phyloP scores from a whole-genome alignment of 2,888 invertebrate genomes.

The Andrena fulva region DNA sequence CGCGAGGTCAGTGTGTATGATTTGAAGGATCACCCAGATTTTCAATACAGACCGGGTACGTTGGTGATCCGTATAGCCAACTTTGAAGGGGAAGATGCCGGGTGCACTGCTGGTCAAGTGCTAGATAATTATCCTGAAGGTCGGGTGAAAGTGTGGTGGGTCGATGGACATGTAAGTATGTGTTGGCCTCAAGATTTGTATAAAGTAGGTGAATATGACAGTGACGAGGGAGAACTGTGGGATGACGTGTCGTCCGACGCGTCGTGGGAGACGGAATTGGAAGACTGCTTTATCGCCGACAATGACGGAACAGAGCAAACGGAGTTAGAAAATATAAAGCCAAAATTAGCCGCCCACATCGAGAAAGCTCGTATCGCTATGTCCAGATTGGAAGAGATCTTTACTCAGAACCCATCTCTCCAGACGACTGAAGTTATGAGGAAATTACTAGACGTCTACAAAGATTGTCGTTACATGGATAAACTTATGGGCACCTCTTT shows the following conservation, averaged over 20 bases:
- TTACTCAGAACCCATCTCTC: constrained; percentile 90
- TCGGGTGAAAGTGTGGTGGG: constrained; percentile 96
- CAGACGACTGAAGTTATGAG: constrained; percentile 93
- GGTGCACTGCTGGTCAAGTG: constrained; percentile 94
- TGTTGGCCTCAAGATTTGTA: constrained; percentile 97
- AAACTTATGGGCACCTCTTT: constrained; percentile 94
- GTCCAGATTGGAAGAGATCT: constrained; percentile 91
- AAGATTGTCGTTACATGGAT: constrained; percentile 94
- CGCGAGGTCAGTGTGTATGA: constrained; percentile 98
- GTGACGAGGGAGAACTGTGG: constrained; percentile 91
- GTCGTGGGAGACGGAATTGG: constrained; percentile 94
- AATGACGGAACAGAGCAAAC: constrained; percentile 83
- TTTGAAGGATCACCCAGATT: constrained; percentile 97
- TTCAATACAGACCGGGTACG: constrained; percentile 96
- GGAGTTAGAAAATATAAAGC: constrained; percentile 83
- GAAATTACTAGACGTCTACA: constrained; percentile 92
- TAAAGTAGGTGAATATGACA: constrained; percentile 91
- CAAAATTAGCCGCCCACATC: constrained; percentile 90
- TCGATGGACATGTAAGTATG: constrained; percentile 93
- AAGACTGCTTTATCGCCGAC: constrained; percentile 87
- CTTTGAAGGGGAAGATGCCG: constrained; percentile 90
- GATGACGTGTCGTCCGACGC: constrained; percentile 90
- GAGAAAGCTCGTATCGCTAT: constrained; percentile 91
- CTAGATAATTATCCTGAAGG: constrained; percentile 94
- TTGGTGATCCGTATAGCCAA: constrained; percentile 95